Evolutionary conservation across 2,888 invertebrate genomes (phyloP).

Genomic region (Anoplius nigerrimus): DNA sequence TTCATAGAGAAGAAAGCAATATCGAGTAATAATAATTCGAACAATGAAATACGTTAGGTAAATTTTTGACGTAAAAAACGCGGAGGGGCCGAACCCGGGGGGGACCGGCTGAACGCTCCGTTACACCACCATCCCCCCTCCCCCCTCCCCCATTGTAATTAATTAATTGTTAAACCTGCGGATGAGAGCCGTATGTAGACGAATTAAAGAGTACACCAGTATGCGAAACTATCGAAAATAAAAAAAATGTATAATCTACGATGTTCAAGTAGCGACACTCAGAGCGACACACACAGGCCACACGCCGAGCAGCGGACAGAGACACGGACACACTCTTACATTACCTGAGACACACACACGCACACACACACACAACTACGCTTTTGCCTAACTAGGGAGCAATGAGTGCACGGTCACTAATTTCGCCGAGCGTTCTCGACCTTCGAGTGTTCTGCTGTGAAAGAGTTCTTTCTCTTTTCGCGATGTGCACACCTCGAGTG

Average conservation of each 20-base stretch:
- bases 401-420: slow-evolving; percentile 33
- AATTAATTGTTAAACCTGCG: slow-evolving; percentile 29
- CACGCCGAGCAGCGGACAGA: neutral
- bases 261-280: slow-evolving; percentile 25
- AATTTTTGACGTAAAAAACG: slow-evolving; percentile 28
- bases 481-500: too few relatives aligned
- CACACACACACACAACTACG: slow-evolving; percentile 10
- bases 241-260: slow-evolving; percentile 21
- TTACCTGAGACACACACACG: neutral
- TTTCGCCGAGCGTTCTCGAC: slow-evolving; percentile 13
- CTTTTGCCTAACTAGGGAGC: slow-evolving; percentile 39
- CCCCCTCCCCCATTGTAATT: too few relatives aligned
- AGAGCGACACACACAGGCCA: neutral
- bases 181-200: slow-evolving; percentile 23
- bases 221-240: slow-evolving; percentile 17
- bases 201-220: slow-evolving; percentile 21
- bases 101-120: slow-evolving; percentile 7
- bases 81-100: slow-evolving; percentile 19
- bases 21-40: slow-evolving; percentile 52
- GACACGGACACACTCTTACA: neutral
- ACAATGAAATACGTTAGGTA: slow-evolving; percentile 21
- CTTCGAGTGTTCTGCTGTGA: slow-evolving; percentile 1
- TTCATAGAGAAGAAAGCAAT: slow-evolving; percentile 53
- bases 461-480: too few relatives aligned
- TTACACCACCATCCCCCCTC: slow-evolving; percentile 12